phyloP scores from a whole-genome alignment of 2,797 vertebrate species.

The Arctocebus calabarensis region DNA sequence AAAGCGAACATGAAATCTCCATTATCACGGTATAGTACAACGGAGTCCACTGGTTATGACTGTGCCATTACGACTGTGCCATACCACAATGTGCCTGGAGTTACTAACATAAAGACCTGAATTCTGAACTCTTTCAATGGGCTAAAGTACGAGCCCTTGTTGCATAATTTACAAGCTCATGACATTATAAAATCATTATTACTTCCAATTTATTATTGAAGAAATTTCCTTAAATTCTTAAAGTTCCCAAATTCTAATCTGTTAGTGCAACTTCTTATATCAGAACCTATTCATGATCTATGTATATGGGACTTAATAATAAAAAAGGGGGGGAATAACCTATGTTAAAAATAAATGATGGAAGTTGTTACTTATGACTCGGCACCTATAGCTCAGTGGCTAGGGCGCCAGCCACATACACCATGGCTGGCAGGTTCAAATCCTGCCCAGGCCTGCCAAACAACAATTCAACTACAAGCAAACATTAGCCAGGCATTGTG shows the following conservation, averaged over 20 bases:
- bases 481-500: no score
- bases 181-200: not conserved
- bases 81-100: not conserved
- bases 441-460: no score
- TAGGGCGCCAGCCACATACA: no score
- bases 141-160: not conserved
- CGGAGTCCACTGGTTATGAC: not conserved
- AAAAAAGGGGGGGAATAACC: not conserved
- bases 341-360: not conserved
- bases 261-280: not conserved
- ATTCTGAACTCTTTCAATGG: slow-evolving; percentile 10
- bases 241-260: not conserved
- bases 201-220: not conserved
- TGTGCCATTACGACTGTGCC: not conserved
- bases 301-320: no score
- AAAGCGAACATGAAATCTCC: not conserved
- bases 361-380: not conserved
- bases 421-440: no score
- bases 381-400: no score
- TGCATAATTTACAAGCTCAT: not conserved
- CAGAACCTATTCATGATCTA: not conserved
- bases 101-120: not conserved
- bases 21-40: not conserved
- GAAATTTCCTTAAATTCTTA: slow-evolving; percentile 19
- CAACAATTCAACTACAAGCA: no score